phyloP scores from a whole-genome alignment of 2,888 invertebrate species.

The Microctonus hyperodae region DNA sequence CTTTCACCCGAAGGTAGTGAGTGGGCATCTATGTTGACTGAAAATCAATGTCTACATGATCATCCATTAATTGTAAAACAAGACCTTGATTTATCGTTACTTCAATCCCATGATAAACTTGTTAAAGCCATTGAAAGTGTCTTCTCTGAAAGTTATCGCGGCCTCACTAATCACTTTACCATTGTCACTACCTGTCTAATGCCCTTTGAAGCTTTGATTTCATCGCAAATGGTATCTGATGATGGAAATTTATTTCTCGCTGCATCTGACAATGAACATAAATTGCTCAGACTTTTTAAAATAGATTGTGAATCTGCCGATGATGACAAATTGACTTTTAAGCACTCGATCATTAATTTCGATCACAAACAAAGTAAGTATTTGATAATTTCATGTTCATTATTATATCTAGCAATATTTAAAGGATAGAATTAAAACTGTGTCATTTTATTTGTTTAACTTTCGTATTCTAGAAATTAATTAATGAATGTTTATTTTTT shows the following conservation, averaged over 20 bases:
- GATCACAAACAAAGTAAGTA: constrained; percentile 52
- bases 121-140: constrained; percentile 72
- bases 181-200: constrained; percentile 43
- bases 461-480: no score
- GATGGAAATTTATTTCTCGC: constrained; percentile 54
- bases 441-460: no score
- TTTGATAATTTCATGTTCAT: no score
- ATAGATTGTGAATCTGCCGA: constrained; percentile 41
- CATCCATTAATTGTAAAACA: constrained; percentile 79
- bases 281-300: constrained; percentile 52
- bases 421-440: no score
- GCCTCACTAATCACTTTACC: constrained; percentile 71
- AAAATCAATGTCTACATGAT: constrained; percentile 76
- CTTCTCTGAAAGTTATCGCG: constrained; percentile 72
- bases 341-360: constrained; percentile 46
- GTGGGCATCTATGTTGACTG: constrained; percentile 79
- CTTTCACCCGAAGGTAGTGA: constrained; percentile 76
- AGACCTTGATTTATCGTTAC: constrained; percentile 77
- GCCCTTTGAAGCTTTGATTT: constrained; percentile 39
- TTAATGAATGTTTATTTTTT: constrained; percentile 9
- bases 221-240: constrained; percentile 51
- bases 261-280: constrained; percentile 47
- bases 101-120: constrained; percentile 81
- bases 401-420: no score
- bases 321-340: constrained; percentile 43